phyloP scores from a whole-genome alignment of 2,113 vertebrate genomes.

The Sylvilagus bachmani region DNA sequence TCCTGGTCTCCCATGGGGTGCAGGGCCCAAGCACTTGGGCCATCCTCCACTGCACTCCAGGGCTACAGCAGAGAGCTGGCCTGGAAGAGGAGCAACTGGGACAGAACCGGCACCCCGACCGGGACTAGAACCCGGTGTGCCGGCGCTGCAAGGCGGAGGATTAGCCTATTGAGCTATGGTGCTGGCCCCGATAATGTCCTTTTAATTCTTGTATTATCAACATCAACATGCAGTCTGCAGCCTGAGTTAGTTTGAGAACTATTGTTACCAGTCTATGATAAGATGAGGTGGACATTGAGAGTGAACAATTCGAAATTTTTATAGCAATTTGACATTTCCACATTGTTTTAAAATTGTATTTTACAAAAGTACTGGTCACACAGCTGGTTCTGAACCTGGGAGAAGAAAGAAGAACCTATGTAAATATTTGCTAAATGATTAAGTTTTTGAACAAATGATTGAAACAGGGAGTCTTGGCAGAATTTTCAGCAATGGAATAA shows the following conservation, averaged over 20 bases:
- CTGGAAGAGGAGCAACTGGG: too few relatives aligned
- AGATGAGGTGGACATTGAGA: slow-evolving; percentile 46
- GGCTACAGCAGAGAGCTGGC: too few relatives aligned
- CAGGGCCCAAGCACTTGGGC: too few relatives aligned
- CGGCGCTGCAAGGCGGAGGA: too few relatives aligned
- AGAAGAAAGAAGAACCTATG: not conserved
- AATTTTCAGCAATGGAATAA: slow-evolving; percentile 30
- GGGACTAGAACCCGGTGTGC: too few relatives aligned
- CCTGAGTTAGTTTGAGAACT: not conserved
- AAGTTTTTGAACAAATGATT: slow-evolving; percentile 40
- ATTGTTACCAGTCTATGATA: not conserved
- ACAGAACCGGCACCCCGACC: too few relatives aligned
- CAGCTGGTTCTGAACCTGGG: not conserved
- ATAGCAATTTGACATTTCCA: slow-evolving; percentile 13
- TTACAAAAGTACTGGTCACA: not conserved
- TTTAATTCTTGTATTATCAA: not conserved
- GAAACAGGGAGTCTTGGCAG: not conserved
- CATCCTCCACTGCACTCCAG: too few relatives aligned
- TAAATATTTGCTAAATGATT: slow-evolving; percentile 54
- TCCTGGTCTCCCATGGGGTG: too few relatives aligned
- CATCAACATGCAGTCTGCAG: not conserved
- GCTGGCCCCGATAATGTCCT: not conserved
- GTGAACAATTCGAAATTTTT: slow-evolving; percentile 26
- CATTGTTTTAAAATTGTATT: not conserved
- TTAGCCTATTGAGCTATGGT: too few relatives aligned